Evolutionary conservation across 2,888 invertebrate genomes (phyloP).

Genomic region (Mylabris sibirica): DNA sequence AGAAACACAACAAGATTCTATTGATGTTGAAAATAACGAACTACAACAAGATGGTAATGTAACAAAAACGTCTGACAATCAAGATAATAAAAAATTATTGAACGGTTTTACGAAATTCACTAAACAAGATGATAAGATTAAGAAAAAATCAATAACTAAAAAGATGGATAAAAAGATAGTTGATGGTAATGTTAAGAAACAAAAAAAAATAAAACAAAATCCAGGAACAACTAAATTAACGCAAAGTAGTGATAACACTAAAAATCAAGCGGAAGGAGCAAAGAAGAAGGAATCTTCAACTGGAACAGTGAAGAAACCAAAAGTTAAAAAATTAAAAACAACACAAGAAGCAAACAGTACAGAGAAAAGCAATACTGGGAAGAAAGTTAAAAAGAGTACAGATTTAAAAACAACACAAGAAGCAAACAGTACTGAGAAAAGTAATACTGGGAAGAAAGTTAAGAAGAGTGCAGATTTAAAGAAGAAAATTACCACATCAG

Average conservation of each 20-base stretch:
- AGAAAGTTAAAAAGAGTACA: too few species aligned
- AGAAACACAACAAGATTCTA: conserved; percentile 45
- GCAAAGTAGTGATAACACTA: neutral
- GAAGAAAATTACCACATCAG: conserved; percentile 1
- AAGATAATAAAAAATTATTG: conserved; percentile 34
- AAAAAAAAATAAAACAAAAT: neutral
- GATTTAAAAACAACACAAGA: conserved; percentile 22
- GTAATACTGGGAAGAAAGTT: neutral
- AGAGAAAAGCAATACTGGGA: neutral
- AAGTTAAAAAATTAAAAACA: conserved; percentile 28
- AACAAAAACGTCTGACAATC: conserved; percentile 1
- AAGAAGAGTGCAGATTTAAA: conserved; percentile 7
- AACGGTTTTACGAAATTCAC: neutral
- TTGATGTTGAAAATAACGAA: conserved; percentile 15
- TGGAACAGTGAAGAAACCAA: conserved; percentile 21
- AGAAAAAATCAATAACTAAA: conserved; percentile 27
- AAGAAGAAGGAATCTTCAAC: conserved; percentile 21
- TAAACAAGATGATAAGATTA: conserved; percentile 26
- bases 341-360: conserved; percentile 20
- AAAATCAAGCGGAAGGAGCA: conserved; percentile 13
- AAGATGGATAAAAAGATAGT: conserved; percentile 19
- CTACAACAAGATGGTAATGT: neutral
- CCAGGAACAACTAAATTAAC: neutral
- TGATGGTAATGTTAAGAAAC: conserved; percentile 1
- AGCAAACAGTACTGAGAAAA: conserved; percentile 14